phyloP scores from a whole-genome alignment of 2,888 invertebrate species.

The Stenodema calcarata region DNA sequence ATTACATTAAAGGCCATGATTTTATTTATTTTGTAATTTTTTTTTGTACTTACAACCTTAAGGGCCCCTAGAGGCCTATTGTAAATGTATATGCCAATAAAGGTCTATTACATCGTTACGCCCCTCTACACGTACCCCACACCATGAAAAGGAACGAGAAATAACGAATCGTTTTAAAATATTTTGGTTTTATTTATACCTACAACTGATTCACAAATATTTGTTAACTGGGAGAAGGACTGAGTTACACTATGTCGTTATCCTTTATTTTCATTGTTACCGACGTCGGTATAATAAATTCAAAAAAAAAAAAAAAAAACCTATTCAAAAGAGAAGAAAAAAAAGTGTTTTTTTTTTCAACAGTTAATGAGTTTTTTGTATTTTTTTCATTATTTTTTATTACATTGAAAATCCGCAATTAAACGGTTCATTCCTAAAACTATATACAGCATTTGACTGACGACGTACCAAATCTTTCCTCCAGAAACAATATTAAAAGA shows the following conservation, averaged over 20 bases:
- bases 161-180: conserved; percentile 49
- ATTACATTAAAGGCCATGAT: too few relatives aligned
- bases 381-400: background rate
- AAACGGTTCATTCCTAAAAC: conserved; percentile 3
- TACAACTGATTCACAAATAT: conserved; percentile 56
- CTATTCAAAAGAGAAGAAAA: conserved; percentile 22
- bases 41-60: too few relatives aligned
- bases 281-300: background rate
- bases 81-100: too few relatives aligned
- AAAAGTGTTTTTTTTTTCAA: background rate
- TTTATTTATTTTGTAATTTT: too few relatives aligned
- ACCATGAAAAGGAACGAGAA: background rate
- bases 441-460: conserved; percentile 38
- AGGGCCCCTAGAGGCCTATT: too few relatives aligned
- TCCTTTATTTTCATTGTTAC: conserved; percentile 20
- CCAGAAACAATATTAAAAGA: conserved; percentile 42
- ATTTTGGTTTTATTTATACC: conserved; percentile 57
- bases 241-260: conserved; percentile 36
- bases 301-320: background rate
- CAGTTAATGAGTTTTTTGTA: background rate
- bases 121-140: background rate
- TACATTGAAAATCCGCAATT: conserved; percentile 20
- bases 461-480: conserved; percentile 44
- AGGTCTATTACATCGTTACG: too few relatives aligned
- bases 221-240: conserved; percentile 43